Evolutionary conservation across 2,113 vertebrate species (phyloP).

Genomic region (Todiramphus chloris): DNA sequence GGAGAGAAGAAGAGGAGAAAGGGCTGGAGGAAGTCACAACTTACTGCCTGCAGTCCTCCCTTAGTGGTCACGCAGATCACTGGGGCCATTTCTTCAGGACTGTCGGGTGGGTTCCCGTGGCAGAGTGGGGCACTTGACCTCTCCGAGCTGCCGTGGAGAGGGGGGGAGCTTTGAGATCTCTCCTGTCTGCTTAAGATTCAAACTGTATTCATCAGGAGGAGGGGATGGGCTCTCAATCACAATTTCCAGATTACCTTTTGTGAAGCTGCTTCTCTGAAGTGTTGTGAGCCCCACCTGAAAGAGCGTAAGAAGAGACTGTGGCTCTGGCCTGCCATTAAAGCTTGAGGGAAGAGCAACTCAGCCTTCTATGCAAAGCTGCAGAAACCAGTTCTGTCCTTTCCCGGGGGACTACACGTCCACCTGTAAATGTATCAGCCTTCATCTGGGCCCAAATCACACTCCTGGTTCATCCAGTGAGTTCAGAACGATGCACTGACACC

Average conservation of each 20-base stretch:
- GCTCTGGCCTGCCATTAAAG: background rate
- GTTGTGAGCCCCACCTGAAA: background rate
- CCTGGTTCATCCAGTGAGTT: background rate
- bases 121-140: background rate
- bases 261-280: background rate
- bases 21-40: background rate
- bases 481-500: background rate
- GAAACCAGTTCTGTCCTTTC: background rate
- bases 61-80: background rate
- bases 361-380: background rate
- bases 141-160: background rate
- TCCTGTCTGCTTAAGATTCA: background rate
- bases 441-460: background rate
- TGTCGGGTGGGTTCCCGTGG: background rate
- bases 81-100: background rate
- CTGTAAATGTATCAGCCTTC: background rate
- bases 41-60: background rate
- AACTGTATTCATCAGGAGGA: background rate
- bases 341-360: background rate
- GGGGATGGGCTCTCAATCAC: background rate
- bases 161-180: background rate
- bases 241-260: background rate
- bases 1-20: background rate
- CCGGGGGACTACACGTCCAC: too few relatives aligned
- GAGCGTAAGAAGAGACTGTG: background rate